Base-by-base conservation (phyloP, 2,888 invertebrate species). In the Tipula lateralis region DNA sequence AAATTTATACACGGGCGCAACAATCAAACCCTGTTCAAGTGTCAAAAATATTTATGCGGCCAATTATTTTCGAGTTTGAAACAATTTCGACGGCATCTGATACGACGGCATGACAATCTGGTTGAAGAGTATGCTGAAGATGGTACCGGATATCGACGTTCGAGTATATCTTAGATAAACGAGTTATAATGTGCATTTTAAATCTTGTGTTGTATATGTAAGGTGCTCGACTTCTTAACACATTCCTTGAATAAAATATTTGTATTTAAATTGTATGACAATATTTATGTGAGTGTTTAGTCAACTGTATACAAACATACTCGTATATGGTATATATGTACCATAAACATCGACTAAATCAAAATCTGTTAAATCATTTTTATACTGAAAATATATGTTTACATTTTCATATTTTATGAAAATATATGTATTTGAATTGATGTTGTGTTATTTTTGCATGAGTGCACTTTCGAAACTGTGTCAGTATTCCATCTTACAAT, bases 51-150 rank as follows among this genome's bases (percentile, higher is more conserved):
- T 66, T 66, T 66, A 24, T 66, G 66, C 24, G 66, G 66, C 19
- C 66, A 66, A 66, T 66, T 66, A 24, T 66, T 66, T 66, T 66
- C 66, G 66, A 66, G 66, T 66, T 66, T 66, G 9, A 66, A 66
- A 66, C 66, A 66, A 66, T 66, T 66, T 66, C 66, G 66, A 66
- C 66, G 66, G 66, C 66, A 66, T 24, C 66, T 66, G 66, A 66
- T 66, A 66, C 66, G 66, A 7, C 19, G 66, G 2, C 66, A 66
- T 66, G 66, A 66, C 24, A 66, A 66, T 66, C 24, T 66, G 9
- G 7, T 66, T 1, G 66, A 66, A 9, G 66, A 66, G 9, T 66
- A 66, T 24, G 5, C 66, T 0, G 66, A 66, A 66, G 24, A 66
- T 66, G 66, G 66, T 66, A 66, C 66, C 5, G 24, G 24, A 66